Base-by-base conservation (phyloP, 2,888 invertebrate genomes). In the Drosophila picticornis region DNA sequence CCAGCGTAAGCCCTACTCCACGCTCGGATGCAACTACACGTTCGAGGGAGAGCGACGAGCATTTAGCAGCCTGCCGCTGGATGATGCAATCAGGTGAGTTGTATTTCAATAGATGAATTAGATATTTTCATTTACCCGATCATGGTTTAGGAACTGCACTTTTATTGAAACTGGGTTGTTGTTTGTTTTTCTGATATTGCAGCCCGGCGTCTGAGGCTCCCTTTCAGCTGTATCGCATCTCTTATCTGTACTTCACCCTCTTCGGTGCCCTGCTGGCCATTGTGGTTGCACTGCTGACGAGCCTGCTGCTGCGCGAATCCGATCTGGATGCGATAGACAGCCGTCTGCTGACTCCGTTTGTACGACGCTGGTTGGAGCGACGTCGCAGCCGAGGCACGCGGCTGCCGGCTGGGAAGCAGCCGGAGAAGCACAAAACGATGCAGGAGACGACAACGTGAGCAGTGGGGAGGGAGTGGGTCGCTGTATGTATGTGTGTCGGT, bases 181-280 rank as follows among this genome's bases (percentile, higher is more conserved):
- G 13, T 25, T 25, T 0, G 7, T 7, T 46, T 22, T 25, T 46
- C n/a, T 22, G 10, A 31, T 6, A 50, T 51, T 46, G 5, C 62
- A 92, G 92, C 32, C 77, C 83, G 31, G 81, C 82, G 0, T 80
- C 90, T n/a, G 80, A 84, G 32, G 81, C 81, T 0, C 84, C 91
- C 2, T 93, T 93, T 38, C 88, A 91, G 65, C 91, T 97, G 31
- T 95, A 96, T 76, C 96, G 96, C 51, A 94, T 97, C 11, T 97
- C 97, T 1, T 97, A 97, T 92, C 94, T 97, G 90, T 97, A 96
- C 96, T 97, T 97, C 84, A 96, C 96, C 0, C 91, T 96, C 16
- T 91, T 95, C 13, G 96, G 96, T 1, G 93, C 94, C 7, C 40
- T 94, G 16, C 93, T 95, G 0, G 94, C 95, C 10, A 94, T 95